Conservation (phyloP, 2,113 vertebrate genomes). For the Microcebus tavaratra region DNA sequence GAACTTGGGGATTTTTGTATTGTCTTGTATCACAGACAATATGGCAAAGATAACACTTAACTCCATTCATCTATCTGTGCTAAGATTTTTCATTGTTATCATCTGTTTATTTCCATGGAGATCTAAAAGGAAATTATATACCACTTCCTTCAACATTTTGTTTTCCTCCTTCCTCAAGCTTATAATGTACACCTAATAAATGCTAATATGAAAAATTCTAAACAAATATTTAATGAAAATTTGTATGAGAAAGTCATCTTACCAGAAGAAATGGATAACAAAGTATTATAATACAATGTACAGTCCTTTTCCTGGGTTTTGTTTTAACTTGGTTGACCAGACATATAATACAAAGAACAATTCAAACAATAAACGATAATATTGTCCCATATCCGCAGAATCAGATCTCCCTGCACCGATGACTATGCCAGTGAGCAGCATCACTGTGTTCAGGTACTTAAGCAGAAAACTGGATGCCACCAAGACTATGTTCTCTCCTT, state of each 20-base stretch:
- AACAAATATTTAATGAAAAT: background rate
- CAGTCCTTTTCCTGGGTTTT: background rate
- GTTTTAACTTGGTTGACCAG: background rate
- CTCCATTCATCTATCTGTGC: background rate
- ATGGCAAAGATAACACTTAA: slow-evolving; percentile 7
- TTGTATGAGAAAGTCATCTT: background rate
- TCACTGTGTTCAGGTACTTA: background rate
- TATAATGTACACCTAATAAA: background rate
- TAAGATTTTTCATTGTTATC: background rate
- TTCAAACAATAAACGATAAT: background rate
- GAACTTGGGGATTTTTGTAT: background rate
- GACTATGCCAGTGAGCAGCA: background rate
- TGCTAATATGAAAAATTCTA: background rate
- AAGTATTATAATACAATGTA: background rate
- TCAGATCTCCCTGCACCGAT: background rate
- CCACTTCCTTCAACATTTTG: background rate
- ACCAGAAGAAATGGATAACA: background rate
- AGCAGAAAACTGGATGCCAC: background rate
- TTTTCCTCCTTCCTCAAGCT: background rate
- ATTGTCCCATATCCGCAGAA: background rate
- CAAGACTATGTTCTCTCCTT: background rate
- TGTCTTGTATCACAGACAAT: background rate
- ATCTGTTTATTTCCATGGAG: background rate
- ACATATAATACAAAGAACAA: background rate
- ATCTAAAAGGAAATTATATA: background rate